phyloP scores from a whole-genome alignment of 2,797 vertebrate species.

The Delichon dasypus region DNA sequence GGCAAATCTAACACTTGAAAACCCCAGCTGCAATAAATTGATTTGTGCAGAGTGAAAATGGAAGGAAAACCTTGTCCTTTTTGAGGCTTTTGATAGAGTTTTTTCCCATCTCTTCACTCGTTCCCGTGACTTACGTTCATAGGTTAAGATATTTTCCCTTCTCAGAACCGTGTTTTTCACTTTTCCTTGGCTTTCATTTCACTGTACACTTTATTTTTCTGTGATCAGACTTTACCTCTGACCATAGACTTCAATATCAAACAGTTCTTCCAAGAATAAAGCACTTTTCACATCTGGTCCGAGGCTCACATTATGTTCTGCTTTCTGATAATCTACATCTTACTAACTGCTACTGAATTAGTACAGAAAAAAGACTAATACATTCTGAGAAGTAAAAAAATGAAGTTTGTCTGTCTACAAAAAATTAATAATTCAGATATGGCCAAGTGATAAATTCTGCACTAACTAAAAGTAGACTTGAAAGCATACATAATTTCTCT shows the following conservation, averaged over 20 bases:
- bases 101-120: neutral
- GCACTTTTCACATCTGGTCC: neutral
- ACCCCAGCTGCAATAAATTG: neutral
- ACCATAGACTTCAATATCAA: neutral
- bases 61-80: neutral
- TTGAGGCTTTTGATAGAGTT: neutral
- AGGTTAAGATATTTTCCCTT: neutral
- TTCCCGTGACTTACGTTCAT: neutral
- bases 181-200: neutral
- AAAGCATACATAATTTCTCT: constrained; percentile 26
- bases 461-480: constrained; percentile 26
- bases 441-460: neutral
- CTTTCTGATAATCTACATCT: neutral
- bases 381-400: neutral
- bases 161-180: neutral
- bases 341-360: neutral
- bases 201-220: neutral
- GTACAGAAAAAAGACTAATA: neutral
- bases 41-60: neutral
- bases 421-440: neutral
- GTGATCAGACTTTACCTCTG: neutral
- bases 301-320: neutral
- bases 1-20: constrained; percentile 9
- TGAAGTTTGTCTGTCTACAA: neutral
- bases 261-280: neutral